Evolutionary conservation across 1,140 invertebrate genomes (phyloP).

Genomic region (Atopsyche davidsoni): DNA sequence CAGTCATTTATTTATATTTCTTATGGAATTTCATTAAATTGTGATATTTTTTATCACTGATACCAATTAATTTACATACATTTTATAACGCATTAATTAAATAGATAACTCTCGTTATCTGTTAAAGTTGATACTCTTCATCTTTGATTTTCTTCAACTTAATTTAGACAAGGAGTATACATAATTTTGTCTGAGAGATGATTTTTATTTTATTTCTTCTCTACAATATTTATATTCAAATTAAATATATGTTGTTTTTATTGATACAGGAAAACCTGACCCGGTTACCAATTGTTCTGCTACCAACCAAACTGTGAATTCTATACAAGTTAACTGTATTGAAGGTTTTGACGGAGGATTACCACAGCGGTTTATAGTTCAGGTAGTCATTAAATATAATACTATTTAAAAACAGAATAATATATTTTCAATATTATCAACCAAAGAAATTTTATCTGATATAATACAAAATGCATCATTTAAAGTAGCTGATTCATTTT

Average conservation of each 20-base stretch:
- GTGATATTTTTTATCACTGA: conserved; percentile 4
- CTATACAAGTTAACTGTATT: conserved; percentile 58
- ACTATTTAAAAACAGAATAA: too few species aligned
- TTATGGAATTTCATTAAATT: neutral
- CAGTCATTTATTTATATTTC: conserved; percentile 9
- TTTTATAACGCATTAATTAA: conserved; percentile 33
- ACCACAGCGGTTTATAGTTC: conserved; percentile 40
- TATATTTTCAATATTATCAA: too few species aligned
- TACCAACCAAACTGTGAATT: conserved; percentile 52
- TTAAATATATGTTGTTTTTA: conserved; percentile 2
- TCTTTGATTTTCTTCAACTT: too few species aligned
- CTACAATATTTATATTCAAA: neutral
- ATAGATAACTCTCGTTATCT: conserved; percentile 31
- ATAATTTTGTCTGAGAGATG: too few species aligned
- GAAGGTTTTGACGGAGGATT: conserved; percentile 67
- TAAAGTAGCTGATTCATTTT: too few species aligned
- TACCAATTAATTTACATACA: conserved; percentile 14
- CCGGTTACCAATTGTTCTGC: conserved; percentile 52
- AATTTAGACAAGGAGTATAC: too few species aligned
- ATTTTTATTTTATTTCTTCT: neutral
- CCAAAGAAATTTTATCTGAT: too few species aligned
- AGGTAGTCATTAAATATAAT: too few species aligned
- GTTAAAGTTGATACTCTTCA: neutral
- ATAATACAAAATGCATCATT: too few species aligned
- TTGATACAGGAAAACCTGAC: conserved; percentile 47